A percentile compares a stretch with the other conserved stretches of the same genome.
These are phyloP conservation scores for Urocitellus parryii DNA, from an alignment of 2,113 vertebrate genomes.

Conservation along the genomic window DNA sequence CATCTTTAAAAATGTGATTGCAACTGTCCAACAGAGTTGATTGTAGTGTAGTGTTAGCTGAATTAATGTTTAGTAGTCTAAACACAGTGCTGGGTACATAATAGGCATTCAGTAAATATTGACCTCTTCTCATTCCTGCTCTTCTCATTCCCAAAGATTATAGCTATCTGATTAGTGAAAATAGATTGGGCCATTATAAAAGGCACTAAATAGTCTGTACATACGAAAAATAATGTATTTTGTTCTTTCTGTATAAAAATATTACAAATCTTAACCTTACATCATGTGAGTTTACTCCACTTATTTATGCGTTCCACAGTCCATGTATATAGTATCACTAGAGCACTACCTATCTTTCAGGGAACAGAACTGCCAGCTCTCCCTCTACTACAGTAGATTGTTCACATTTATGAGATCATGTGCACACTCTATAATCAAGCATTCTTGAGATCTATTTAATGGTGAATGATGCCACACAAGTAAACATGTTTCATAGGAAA, in stretches of 20 bases:
- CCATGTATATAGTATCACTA: background rate
- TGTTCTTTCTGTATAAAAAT: background rate
- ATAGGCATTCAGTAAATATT: background rate
- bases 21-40: background rate
- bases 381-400: background rate
- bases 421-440: background rate
- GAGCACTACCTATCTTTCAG: background rate
- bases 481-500: background rate
- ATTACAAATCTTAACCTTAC: background rate
- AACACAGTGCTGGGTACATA: background rate
- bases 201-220: background rate
- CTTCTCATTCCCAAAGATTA: background rate
- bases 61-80: background rate
- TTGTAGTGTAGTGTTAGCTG: background rate
- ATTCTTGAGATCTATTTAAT: background rate
- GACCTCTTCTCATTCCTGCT: background rate
- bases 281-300: background rate
- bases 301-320: background rate
- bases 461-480: background rate
- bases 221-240: background rate
- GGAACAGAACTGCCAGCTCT: background rate
- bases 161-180: background rate
- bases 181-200: background rate
- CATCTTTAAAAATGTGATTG: constrained; percentile 15
- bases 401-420: background rate